Percentiles rank a stretch among this genome's conserved stretches.
These are phyloP conservation scores for Premnoplex brunnescens DNA, from an alignment of 2,797 vertebrate genomes.

Conservation along the genomic window DNA sequence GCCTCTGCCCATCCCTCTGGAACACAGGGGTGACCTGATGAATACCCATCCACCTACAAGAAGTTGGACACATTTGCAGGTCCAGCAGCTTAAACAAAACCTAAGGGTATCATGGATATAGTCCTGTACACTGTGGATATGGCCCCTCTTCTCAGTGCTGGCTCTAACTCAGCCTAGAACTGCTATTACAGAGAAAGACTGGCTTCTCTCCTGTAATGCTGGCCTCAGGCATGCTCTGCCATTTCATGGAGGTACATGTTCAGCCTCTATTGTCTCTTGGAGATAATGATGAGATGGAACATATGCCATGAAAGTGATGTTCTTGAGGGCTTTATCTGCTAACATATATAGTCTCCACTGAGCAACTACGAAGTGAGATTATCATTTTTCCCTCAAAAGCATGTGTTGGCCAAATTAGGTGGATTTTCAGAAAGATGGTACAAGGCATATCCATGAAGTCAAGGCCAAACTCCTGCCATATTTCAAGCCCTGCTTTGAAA, in stretches of 20 bases:
- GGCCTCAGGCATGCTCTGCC: background rate
- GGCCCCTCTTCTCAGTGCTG: background rate
- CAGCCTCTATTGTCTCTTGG: background rate
- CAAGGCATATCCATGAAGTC: background rate
- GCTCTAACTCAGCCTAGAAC: background rate
- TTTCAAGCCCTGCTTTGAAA: slow-evolving; percentile 24
- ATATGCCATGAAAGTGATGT: background rate
- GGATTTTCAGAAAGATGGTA: slow-evolving; percentile 23
- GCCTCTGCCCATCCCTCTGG: background rate
- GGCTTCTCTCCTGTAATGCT: background rate
- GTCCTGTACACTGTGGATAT: background rate
- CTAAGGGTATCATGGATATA: background rate
- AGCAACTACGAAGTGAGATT: background rate
- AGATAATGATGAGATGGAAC: background rate
- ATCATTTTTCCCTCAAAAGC: background rate
- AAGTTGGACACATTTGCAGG: background rate
- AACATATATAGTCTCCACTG: background rate
- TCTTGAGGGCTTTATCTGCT: background rate
- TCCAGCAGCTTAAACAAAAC: background rate
- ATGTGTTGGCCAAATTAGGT: background rate
- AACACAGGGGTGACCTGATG: background rate
- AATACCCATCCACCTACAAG: background rate
- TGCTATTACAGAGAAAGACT: background rate
- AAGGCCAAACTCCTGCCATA: background rate
- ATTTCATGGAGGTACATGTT: background rate